A percentile compares a stretch with the other conserved stretches of the same genome.
Conservation (phyloP, 2,797 vertebrate species). For the Numenius phaeopus region DNA sequence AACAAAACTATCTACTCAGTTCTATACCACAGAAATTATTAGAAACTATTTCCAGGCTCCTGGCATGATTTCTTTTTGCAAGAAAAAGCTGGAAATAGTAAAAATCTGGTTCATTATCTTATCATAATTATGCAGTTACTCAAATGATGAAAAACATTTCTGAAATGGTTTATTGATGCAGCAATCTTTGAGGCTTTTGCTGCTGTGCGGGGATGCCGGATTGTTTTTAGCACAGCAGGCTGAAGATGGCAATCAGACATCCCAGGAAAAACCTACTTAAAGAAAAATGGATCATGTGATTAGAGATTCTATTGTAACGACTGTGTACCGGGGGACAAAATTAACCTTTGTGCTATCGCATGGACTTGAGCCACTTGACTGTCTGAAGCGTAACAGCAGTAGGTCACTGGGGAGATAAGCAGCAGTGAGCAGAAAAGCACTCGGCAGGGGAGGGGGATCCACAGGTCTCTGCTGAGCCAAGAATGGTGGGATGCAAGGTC, state of each 20-base stretch:
- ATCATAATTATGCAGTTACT: constrained; percentile 3
- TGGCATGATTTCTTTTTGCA: background rate
- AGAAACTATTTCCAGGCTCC: background rate
- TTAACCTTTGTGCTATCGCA: background rate
- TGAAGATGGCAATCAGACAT: background rate
- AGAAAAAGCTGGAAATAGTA: background rate
- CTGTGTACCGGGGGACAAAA: background rate
- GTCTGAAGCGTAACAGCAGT: background rate
- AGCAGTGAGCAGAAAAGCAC: background rate
- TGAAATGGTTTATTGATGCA: background rate
- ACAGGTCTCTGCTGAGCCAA: background rate
- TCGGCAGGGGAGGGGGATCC: background rate
- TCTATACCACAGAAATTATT: background rate
- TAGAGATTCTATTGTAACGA: background rate
- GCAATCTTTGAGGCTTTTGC: background rate
- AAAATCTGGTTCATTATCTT: constrained; percentile 16
- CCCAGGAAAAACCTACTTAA: background rate
- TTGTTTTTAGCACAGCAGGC: background rate
- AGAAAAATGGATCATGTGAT: background rate
- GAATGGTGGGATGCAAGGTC: background rate
- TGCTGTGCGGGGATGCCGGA: accelerated
- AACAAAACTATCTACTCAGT: background rate
- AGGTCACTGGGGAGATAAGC: background rate
- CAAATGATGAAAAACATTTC: constrained; percentile 14
- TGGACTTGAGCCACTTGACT: background rate